Base-by-base conservation (phyloP, 2,888 invertebrate species). In the Chydorus sphaericus region DNA sequence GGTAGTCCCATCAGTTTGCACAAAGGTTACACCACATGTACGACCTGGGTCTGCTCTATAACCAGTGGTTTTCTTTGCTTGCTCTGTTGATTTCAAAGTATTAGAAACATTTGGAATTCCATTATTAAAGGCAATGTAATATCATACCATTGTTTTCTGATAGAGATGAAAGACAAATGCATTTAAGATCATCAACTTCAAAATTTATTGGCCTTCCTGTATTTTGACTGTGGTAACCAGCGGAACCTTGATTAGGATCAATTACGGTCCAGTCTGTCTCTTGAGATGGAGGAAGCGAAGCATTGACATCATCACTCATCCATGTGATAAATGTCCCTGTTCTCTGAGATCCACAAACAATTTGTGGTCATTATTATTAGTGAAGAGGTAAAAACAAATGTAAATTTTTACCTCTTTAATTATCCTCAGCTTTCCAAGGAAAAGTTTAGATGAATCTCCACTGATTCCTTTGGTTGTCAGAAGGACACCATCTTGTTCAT, bases 201-300 rank as follows among this genome's bases (percentile, higher is more conserved):
- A 79, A 74, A 61, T 75, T 75, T 53, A 82, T 59, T 23, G 57
- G 44, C 48, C 52, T 31, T 14, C 52, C 36, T 6, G 20, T 52
- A 23, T 37, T 26, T 26, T 52, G 33, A 37, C 55, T 57, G 62
- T 62, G 65, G 64, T 66, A 60, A 7, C 59, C 67, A 73, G 75
- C 75, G 63, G 80, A 81, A 44, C 33, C 36, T 52, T 52, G 31
- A 33, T 36, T 52, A 23, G 85, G 82, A 64, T 85, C 83, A 18
- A 88, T 86, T 57, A 88, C 75, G 1, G 86, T 84, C 89, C 89
- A 88, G 65, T 86, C 87, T 37, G 68, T 68, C 62, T 71, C 71
- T 23, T 18, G 10, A 14, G 52, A 52, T 4, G 31, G 23, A 14
- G 52, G 33, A 20, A 14, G 26, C 18, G 36, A 26, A 18, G 16